These are phyloP conservation scores for Lepidurus packardi DNA, from an alignment of 1,140 invertebrate genomes.

Conservation along the genomic window DNA sequence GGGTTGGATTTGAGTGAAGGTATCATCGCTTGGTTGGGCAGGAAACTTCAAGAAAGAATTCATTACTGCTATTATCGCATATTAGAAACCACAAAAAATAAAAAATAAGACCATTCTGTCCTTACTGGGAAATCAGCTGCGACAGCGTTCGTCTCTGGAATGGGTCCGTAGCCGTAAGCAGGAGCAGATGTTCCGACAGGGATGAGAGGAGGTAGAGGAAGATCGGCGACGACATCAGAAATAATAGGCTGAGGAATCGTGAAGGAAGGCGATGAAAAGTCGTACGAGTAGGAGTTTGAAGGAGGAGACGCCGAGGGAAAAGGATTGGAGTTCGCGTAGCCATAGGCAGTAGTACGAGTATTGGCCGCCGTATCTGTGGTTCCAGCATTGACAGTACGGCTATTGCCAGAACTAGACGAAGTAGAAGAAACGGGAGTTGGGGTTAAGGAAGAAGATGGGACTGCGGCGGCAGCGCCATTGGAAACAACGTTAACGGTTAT, in stretches of 20 bases:
- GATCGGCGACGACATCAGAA: background rate
- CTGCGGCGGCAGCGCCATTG: background rate
- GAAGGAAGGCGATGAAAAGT: background rate
- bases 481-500: background rate
- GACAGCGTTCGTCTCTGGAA: background rate
- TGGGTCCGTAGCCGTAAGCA: background rate
- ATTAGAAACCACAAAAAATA: background rate
- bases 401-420: background rate
- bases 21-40: background rate
- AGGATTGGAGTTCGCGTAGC: background rate
- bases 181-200: background rate
- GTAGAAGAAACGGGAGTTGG: too few species aligned
- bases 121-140: background rate
- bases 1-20: background rate
- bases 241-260: background rate
- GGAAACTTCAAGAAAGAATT: background rate
- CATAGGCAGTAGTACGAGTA: background rate
- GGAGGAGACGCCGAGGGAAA: background rate
- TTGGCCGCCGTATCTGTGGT: background rate
- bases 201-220: background rate
- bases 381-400: background rate
- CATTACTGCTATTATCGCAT: background rate
- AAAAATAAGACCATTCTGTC: background rate
- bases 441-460: background rate
- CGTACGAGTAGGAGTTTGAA: background rate